Evolutionary conservation across 2,113 vertebrate species (phyloP), one percentile per base, ranked within the genome.

Genomic region (Cygnus buccinator): DNA sequence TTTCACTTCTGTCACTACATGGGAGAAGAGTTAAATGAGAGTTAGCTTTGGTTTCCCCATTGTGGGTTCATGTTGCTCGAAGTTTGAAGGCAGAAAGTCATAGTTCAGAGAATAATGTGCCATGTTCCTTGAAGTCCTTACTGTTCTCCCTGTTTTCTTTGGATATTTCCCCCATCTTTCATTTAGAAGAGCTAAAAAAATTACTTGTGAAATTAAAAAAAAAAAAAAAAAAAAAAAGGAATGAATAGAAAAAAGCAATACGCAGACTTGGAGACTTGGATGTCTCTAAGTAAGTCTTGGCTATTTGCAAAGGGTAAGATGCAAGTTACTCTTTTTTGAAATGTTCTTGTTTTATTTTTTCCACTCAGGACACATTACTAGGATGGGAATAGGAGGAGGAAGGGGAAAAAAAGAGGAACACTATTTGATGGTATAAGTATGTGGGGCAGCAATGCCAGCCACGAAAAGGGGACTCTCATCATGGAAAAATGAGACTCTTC

Each of bases 401-500:
- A 50, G 13, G 31, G 73, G 3, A 28, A 16, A 70, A 73, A 57
- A 79, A 86, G 35, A 88, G 25, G 37, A 83, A 81, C 41, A 11
- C 15, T 76, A 31, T 87, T 90, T 82, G 74, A 58, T 75, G 87
- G 28, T 35, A 71, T 37, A 84, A 95, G 83, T 63, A 91, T n/a
- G 33, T n/a, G 28, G 55, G 75, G 54, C 73, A 90, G 83, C 83
- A 61, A 79, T 88, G 84, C 84, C 91, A 94, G 37, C 71, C 29
- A 75, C 50, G 13, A 80, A 89, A 71, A 83, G 63, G 22, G 75
- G 72, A 78, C 81, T 87, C 76, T 90, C 84, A 55, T 82, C 10
- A 61, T 20, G 93, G 91, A 94, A 96, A 95, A 96, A 80, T 5
- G 57, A 75, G 44, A 17, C 13, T 83, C 61, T 85, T 85, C 74